phyloP scores from a whole-genome alignment of 2,888 invertebrate genomes.

The Resseliella maxima region DNA sequence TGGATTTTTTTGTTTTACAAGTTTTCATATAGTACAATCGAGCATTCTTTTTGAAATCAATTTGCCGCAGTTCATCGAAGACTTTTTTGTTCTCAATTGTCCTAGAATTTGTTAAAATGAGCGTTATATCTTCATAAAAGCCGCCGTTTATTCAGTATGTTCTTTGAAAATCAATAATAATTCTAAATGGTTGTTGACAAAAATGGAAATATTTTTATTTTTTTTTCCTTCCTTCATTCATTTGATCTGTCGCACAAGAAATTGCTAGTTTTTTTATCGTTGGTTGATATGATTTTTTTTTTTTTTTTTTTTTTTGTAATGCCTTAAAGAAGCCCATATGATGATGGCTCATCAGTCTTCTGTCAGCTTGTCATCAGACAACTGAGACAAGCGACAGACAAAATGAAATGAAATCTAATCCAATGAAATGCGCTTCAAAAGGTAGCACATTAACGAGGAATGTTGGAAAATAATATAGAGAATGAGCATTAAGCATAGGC shows the following conservation, averaged over 20 bases:
- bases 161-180: slow-evolving; percentile 2
- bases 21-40: too few species aligned
- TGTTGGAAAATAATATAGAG: slow-evolving; percentile 15
- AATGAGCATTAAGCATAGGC: neutral
- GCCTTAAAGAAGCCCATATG: neutral
- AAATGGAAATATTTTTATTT: neutral
- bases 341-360: neutral
- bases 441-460: slow-evolving; percentile 27
- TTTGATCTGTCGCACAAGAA: neutral
- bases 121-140: neutral
- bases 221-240: neutral
- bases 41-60: too few species aligned
- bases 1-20: too few species aligned
- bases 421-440: slow-evolving; percentile 10
- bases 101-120: neutral
- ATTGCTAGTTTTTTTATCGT: neutral
- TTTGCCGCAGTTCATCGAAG: neutral
- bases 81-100: neutral
- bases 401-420: neutral
- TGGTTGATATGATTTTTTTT: slow-evolving; percentile 21
- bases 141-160: neutral
- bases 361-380: slow-evolving; percentile 29
- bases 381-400: slow-evolving; percentile 2
- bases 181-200: neutral
- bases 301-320: too few species aligned